Conservation (phyloP, 1,140 invertebrate species). For the Drosophila willistoni region DNA sequence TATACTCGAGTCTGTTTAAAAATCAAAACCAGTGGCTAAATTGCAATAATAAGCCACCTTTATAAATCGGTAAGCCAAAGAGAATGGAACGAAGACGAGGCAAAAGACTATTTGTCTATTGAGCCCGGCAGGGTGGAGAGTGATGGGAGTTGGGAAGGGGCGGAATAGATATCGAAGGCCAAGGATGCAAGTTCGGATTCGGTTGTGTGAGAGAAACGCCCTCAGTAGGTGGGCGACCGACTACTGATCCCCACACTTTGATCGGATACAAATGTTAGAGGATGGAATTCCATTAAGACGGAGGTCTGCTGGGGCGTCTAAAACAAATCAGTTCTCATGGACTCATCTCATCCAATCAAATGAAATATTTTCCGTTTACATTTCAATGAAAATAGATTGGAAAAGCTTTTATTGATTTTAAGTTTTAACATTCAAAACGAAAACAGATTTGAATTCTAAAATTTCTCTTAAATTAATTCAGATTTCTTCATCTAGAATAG, state of each 20-base stretch:
- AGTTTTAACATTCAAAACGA: too few relatives aligned
- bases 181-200: slow-evolving; percentile 18
- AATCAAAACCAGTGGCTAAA: slow-evolving; percentile 83
- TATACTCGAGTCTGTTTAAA: slow-evolving; percentile 55
- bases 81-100: slow-evolving; percentile 22
- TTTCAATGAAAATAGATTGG: too few relatives aligned
- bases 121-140: slow-evolving; percentile 7
- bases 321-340: background rate
- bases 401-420: too few relatives aligned
- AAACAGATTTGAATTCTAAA: too few relatives aligned
- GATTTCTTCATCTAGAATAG: too few relatives aligned
- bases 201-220: slow-evolving; percentile 59
- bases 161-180: background rate
- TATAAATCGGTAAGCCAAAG: slow-evolving; percentile 72
- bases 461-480: too few relatives aligned
- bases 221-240: slow-evolving; percentile 75
- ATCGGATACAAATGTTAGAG: slow-evolving; percentile 38
- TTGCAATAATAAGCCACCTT: slow-evolving; percentile 83
- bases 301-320: slow-evolving; percentile 11
- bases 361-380: too few relatives aligned
- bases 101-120: slow-evolving; percentile 70
- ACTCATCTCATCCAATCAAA: too few relatives aligned
- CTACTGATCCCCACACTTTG: slow-evolving; percentile 61
- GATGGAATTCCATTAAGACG: background rate
- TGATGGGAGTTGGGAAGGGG: background rate